Conservation (phyloP, 2,113 vertebrate genomes). For the Bufo bufo region DNA sequence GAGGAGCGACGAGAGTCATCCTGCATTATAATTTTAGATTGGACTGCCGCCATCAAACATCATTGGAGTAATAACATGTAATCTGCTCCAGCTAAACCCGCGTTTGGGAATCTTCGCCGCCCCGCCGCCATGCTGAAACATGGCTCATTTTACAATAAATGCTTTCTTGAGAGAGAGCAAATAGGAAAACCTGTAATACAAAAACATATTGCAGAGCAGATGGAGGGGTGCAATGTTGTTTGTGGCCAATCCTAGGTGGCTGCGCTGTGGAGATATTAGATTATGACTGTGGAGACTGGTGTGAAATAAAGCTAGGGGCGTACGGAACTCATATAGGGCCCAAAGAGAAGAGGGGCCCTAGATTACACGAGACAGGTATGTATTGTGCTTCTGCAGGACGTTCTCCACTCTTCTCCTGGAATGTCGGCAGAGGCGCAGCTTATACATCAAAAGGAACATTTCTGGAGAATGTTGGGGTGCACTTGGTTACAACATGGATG, state of each 20-base stretch:
- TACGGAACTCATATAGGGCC: too few relatives aligned
- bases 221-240: neutral
- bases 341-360: too few relatives aligned
- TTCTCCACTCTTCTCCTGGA: too few relatives aligned
- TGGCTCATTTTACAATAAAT: neutral
- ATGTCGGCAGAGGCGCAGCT: too few relatives aligned
- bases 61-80: constrained; percentile 52
- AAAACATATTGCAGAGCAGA: neutral
- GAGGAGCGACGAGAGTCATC: neutral
- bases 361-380: too few relatives aligned
- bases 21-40: constrained; percentile 49
- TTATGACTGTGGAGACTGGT: neutral
- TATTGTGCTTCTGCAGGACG: too few relatives aligned
- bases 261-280: neutral
- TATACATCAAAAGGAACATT: too few relatives aligned
- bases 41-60: constrained; percentile 25
- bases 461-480: too few relatives aligned
- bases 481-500: too few relatives aligned
- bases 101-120: neutral
- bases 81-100: constrained; percentile 35
- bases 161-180: too few relatives aligned
- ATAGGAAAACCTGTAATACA: too few relatives aligned
- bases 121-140: neutral
- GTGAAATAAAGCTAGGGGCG: neutral
- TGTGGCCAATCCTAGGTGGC: neutral